Evolutionary conservation across 2,113 vertebrate genomes (phyloP).

Genomic region (Arizona elegans): DNA sequence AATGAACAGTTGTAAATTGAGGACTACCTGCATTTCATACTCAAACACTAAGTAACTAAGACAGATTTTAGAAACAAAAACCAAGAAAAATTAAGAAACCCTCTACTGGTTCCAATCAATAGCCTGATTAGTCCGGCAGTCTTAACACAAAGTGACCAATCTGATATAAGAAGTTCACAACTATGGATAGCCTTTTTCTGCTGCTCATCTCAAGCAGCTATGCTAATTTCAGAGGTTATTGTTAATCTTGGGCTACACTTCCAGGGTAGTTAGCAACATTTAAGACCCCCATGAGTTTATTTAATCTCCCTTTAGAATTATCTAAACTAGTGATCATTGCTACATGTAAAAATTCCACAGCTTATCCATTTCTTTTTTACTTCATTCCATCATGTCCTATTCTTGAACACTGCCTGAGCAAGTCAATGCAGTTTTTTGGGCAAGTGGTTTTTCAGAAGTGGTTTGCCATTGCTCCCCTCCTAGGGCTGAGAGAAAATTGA

Average conservation of each 20-base stretch:
- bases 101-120: not conserved
- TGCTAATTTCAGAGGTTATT: not conserved
- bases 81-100: not conserved
- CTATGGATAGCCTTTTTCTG: not conserved
- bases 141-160: not conserved
- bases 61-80: not conserved
- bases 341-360: not conserved
- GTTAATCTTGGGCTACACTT: not conserved
- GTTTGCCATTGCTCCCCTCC: not conserved
- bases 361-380: not conserved
- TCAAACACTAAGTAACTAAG: not conserved
- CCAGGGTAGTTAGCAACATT: not conserved
- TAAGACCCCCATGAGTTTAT: not conserved
- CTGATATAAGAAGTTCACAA: not conserved
- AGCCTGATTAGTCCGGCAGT: not conserved
- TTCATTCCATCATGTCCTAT: not conserved
- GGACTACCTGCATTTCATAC: not conserved
- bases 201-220: not conserved
- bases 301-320: not conserved
- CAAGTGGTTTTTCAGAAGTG: not conserved
- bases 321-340: not conserved
- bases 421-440: not conserved
- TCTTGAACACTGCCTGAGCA: not conserved
- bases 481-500: not conserved
- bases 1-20: not conserved